Evolutionary conservation across 2,113 vertebrate species (phyloP).

Genomic region (Ovis canadensis): DNA sequence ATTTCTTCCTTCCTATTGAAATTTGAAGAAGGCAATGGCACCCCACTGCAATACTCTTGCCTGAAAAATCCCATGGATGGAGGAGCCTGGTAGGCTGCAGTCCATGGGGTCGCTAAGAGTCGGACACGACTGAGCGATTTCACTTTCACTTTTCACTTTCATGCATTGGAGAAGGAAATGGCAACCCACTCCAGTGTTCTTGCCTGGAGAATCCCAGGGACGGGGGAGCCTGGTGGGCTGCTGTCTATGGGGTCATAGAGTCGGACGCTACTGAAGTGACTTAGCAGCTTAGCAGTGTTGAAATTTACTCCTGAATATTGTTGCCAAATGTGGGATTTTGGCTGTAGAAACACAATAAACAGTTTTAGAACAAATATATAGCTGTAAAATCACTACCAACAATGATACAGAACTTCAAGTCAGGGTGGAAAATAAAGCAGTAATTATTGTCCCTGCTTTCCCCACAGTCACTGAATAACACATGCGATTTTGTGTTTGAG

Average conservation of each 20-base stretch:
- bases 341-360: background rate
- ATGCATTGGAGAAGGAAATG: too few relatives aligned
- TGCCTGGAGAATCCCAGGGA: too few relatives aligned
- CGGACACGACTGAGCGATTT: fast-evolving
- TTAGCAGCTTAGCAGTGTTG: too few relatives aligned
- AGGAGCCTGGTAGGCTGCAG: too few relatives aligned
- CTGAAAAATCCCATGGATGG: too few relatives aligned
- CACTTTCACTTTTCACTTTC: too few relatives aligned
- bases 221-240: too few relatives aligned
- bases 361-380: background rate
- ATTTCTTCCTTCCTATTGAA: background rate
- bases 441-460: background rate
- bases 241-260: too few relatives aligned
- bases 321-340: background rate
- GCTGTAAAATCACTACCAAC: background rate
- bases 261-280: too few relatives aligned
- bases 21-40: background rate
- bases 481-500: background rate
- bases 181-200: too few relatives aligned
- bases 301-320: background rate
- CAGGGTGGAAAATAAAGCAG: background rate
- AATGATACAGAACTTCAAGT: background rate
- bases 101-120: too few relatives aligned
- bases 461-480: background rate
- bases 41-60: too few relatives aligned